Percentiles rank a stretch among this genome's conserved stretches.
These are phyloP conservation scores for Dicyrtoma fusca DNA, from an alignment of 2,888 invertebrate genomes.

Conservation along the genomic window DNA sequence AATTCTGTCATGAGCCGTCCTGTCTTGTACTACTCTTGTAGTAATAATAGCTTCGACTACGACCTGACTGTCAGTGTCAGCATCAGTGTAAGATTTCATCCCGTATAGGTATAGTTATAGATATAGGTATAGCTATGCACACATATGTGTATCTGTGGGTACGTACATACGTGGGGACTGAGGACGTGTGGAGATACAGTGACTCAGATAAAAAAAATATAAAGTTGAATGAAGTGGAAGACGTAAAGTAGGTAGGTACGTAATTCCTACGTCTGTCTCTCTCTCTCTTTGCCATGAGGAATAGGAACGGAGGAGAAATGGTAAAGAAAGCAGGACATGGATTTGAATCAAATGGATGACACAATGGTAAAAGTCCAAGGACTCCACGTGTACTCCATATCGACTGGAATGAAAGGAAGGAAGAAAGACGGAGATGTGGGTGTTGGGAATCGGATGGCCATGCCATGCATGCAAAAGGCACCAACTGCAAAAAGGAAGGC, in stretches of 20 bases:
- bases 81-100: no score
- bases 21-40: no score
- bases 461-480: no score
- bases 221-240: background rate
- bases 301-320: slow-evolving; percentile 10
- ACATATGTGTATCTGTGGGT: no score
- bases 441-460: slow-evolving; percentile 6
- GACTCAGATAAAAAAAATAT: background rate
- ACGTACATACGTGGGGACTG: no score
- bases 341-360: slow-evolving; percentile 35
- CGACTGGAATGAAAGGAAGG: slow-evolving; percentile 25
- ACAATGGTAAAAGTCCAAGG: slow-evolving; percentile 49
- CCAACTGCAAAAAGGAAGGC: no score
- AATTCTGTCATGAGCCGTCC: no score
- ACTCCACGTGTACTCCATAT: slow-evolving; percentile 55
- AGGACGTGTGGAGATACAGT: no score
- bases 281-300: background rate
- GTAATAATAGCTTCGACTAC: no score
- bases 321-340: slow-evolving; percentile 35
- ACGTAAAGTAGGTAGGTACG: background rate
- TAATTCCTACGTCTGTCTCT: background rate
- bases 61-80: no score
- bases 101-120: no score
- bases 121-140: no score
- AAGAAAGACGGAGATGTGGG: slow-evolving; percentile 11